These are phyloP conservation scores for Carettochelys insculpta DNA, from an alignment of 2,113 vertebrate species.

Conservation along the genomic window DNA sequence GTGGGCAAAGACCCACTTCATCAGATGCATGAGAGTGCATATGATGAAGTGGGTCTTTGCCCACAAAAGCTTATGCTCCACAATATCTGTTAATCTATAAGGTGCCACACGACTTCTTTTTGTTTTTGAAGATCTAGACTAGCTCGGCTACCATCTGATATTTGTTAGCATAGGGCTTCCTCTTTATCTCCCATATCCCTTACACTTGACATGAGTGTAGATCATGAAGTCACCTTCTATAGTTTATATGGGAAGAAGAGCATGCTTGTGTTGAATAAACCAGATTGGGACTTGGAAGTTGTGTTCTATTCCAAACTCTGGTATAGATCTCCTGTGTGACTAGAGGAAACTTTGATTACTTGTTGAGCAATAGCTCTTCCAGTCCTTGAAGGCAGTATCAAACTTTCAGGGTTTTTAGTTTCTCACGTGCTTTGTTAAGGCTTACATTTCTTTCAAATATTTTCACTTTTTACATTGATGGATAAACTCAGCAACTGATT, in stretches of 20 bases:
- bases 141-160: too few species aligned
- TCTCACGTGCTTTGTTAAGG: background rate
- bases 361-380: background rate
- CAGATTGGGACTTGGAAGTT: background rate
- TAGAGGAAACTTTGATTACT: background rate
- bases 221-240: background rate
- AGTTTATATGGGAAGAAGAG: background rate
- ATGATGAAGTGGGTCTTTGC: too few species aligned
- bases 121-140: too few species aligned
- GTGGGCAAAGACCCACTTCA: too few species aligned
- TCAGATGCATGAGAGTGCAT: too few species aligned
- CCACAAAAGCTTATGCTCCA: too few species aligned
- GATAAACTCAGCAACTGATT: background rate
- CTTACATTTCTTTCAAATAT: background rate
- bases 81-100: too few species aligned
- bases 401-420: background rate
- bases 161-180: too few species aligned
- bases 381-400: background rate
- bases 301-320: background rate
- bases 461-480: background rate
- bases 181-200: background rate
- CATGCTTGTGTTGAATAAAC: background rate
- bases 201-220: background rate
- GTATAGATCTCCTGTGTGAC: background rate
- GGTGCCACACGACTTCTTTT: too few species aligned